Percentiles rank a stretch among this genome's conserved stretches.
phyloP scores from a whole-genome alignment of 2,888 invertebrate species.

The Drosophila sordidapex region DNA sequence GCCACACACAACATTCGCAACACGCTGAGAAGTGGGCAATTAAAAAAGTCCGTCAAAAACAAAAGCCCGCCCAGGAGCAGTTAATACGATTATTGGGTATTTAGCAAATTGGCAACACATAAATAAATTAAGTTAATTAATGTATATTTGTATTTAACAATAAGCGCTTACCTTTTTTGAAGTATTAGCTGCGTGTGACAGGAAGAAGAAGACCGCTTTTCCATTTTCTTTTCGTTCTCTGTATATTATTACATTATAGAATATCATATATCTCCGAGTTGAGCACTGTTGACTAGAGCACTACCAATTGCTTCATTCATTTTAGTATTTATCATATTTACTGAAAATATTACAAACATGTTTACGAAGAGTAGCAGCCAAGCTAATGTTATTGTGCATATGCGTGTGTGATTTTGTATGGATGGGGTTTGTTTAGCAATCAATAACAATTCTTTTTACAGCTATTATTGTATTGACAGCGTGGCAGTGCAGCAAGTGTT shows the following conservation, averaged over 20 bases:
- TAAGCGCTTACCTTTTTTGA: not conserved
- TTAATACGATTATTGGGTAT: not conserved
- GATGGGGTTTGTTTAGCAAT: not conserved
- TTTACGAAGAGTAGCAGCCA: not conserved
- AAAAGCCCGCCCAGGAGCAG: not conserved
- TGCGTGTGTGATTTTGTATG: not conserved
- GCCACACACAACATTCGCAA: not conserved
- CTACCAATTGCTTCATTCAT: not conserved
- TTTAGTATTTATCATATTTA: not conserved
- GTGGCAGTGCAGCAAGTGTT: not conserved
- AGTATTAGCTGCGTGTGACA: not conserved
- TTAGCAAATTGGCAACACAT: not conserved
- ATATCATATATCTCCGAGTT: not conserved
- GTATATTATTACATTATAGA: not conserved
- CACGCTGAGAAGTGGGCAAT: not conserved
- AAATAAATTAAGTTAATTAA: not conserved
- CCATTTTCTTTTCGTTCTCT: not conserved
- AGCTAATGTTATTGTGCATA: not conserved
- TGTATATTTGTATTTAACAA: not conserved
- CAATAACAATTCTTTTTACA: not conserved
- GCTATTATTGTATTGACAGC: not conserved
- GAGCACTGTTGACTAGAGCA: not conserved
- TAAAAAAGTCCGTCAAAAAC: not conserved
- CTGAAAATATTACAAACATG: not conserved
- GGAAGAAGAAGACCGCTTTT: not conserved